A percentile compares a stretch with the other conserved stretches of the same genome.
Evolutionary conservation across 2,113 vertebrate genomes (phyloP).

Genomic region (Dromaius novaehollandiae): DNA sequence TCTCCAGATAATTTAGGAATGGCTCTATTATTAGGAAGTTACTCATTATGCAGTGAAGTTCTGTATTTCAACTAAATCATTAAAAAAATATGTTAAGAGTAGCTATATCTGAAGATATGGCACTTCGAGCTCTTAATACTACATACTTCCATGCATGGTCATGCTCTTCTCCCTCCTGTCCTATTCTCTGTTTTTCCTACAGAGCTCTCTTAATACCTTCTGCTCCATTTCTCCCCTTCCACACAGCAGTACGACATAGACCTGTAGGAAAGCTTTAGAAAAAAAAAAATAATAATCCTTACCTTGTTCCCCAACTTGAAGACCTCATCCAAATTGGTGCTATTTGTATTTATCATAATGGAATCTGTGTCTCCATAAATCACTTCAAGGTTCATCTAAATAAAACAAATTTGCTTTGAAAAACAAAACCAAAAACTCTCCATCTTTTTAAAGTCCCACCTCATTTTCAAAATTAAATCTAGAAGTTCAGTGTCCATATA

Average conservation of each 20-base stretch:
- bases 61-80: not conserved
- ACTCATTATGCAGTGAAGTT: not conserved
- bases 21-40: not conserved
- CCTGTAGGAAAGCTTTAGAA: not conserved
- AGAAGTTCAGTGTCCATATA: not conserved
- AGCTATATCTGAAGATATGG: not conserved
- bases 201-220: not conserved
- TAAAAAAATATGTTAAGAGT: not conserved
- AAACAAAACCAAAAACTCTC: not conserved
- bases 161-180: not conserved
- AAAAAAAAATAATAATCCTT: not conserved
- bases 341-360: constrained; percentile 99
- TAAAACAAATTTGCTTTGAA: constrained; percentile 37
- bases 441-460: not conserved
- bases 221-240: not conserved
- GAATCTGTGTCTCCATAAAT: constrained; percentile 99
- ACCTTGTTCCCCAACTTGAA: constrained; percentile 97
- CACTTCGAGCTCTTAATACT: not conserved
- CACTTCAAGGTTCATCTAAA: constrained; percentile 97
- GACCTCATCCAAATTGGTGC: constrained; percentile 91
- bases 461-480: not conserved
- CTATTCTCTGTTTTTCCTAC: not conserved
- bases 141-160: not conserved
- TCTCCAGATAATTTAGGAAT: not conserved
- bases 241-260: not conserved